Percentiles rank a stretch among this genome's conserved stretches.
phyloP scores from a whole-genome alignment of 2,888 invertebrate species.

The Slavum lentiscoides region DNA sequence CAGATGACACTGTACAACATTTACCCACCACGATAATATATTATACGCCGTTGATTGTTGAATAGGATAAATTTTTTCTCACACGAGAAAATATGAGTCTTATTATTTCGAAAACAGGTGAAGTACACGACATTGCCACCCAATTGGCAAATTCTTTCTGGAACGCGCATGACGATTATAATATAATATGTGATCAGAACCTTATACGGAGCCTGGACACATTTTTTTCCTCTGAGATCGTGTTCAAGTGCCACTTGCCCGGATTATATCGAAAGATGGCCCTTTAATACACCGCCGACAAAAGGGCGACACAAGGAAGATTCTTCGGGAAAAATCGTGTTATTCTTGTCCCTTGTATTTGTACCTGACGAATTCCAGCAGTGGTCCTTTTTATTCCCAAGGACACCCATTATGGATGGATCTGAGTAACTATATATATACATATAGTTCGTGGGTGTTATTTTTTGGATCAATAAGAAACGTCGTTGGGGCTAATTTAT shows the following conservation, averaged over 20 bases:
- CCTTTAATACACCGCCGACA: slow-evolving; percentile 32
- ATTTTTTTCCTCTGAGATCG: slow-evolving; percentile 24
- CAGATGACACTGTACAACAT: background rate
- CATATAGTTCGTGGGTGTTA: slow-evolving; percentile 10
- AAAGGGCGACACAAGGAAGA: slow-evolving; percentile 8
- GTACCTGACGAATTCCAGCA: background rate
- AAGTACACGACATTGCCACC: slow-evolving; percentile 33
- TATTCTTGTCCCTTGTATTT: slow-evolving; percentile 35
- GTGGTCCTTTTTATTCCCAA: slow-evolving; percentile 15
- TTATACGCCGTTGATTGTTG: background rate
- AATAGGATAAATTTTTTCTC: slow-evolving; percentile 9
- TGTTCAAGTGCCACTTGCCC: slow-evolving; percentile 36
- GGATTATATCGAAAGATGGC: slow-evolving; percentile 38
- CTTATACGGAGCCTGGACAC: background rate
- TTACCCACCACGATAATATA: background rate
- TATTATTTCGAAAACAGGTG: slow-evolving; percentile 31
- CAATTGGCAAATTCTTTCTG: slow-evolving; percentile 48
- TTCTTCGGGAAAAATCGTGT: slow-evolving; percentile 37
- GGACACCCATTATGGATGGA: slow-evolving; percentile 8
- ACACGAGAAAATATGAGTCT: slow-evolving; percentile 7
- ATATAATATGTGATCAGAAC: background rate
- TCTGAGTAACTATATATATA: background rate
- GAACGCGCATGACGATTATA: background rate
- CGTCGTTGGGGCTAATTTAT: slow-evolving; percentile 14
- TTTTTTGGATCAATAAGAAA: slow-evolving; percentile 3